phyloP scores from a whole-genome alignment of 2,888 invertebrate species.

The Dorcus hopei region DNA sequence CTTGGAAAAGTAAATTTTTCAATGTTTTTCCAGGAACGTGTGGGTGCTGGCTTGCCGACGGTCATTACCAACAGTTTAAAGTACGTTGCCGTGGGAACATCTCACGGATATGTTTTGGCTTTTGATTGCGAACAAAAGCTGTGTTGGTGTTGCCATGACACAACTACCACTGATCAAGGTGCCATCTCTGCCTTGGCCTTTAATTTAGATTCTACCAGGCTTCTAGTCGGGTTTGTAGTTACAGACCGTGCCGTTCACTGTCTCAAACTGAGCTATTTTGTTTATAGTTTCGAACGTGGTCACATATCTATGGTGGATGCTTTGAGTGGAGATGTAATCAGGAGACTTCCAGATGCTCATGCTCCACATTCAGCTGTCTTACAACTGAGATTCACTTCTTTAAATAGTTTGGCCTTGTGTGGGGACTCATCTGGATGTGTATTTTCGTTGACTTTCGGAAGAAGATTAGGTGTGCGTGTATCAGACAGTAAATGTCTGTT shows the following conservation, averaged over 20 bases:
- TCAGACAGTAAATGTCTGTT: constrained; percentile 84
- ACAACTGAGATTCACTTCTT: constrained; percentile 56
- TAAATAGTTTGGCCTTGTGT: constrained; percentile 65
- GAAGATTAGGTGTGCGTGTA: constrained; percentile 82
- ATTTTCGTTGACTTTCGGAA: constrained; percentile 86
- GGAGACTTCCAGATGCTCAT: constrained; percentile 75
- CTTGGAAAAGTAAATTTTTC: not conserved
- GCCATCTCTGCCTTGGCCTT: constrained; percentile 82
- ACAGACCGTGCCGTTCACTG: not conserved
- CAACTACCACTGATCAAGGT: constrained; percentile 65
- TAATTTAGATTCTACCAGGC: constrained; percentile 80
- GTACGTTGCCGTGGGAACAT: constrained; percentile 88
- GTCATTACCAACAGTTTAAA: constrained; percentile 74
- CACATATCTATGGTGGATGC: constrained; percentile 90
- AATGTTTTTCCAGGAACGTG: constrained; percentile 65
- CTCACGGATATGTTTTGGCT: constrained; percentile 85
- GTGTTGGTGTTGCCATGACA: constrained; percentile 81
- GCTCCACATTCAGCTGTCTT: constrained; percentile 81
- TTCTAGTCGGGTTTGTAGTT: constrained; percentile 65
- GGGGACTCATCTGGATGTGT: constrained; percentile 90
- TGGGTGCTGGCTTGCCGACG: constrained; percentile 85
- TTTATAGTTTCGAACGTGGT: constrained; percentile 64
- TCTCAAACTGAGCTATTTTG: not conserved
- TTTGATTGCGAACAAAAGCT: constrained; percentile 85
- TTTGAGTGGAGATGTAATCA: constrained; percentile 70